These are phyloP conservation scores for Mungos mungo DNA, from an alignment of 2,113 vertebrate species.

Conservation along the genomic window DNA sequence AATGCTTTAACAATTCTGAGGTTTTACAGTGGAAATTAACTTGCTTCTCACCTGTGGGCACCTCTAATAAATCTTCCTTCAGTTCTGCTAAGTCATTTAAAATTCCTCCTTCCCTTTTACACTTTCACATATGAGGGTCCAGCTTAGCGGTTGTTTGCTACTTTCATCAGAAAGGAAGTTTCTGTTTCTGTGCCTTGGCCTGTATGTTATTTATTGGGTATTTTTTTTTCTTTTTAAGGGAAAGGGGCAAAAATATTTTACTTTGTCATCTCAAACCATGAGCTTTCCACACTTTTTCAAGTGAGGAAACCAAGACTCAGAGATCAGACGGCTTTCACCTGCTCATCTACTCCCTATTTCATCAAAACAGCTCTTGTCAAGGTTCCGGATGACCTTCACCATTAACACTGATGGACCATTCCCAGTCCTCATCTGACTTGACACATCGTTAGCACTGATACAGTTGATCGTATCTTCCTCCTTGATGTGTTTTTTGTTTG, in stretches of 20 bases:
- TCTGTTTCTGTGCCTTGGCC: background rate
- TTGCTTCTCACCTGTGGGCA: background rate
- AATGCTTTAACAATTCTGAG: background rate
- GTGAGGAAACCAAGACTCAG: background rate
- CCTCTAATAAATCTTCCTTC: background rate
- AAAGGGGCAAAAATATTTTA: background rate
- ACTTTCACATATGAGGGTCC: background rate
- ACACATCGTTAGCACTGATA: background rate
- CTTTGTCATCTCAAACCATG: background rate
- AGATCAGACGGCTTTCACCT: background rate
- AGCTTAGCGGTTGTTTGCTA: background rate
- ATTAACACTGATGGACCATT: background rate
- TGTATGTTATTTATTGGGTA: background rate
- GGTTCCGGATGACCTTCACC: background rate
- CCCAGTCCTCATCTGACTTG: background rate
- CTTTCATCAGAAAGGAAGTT: background rate
- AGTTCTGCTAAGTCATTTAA: background rate
- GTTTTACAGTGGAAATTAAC: background rate
- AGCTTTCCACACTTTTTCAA: background rate
- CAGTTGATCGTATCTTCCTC: background rate
- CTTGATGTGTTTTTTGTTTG: background rate
- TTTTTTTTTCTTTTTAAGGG: background rate
- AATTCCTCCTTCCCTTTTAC: background rate
- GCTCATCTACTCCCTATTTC: background rate
- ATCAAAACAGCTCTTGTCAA: background rate